phyloP scores from a whole-genome alignment of 2,888 invertebrate species.

The Tetranychus piercei region DNA sequence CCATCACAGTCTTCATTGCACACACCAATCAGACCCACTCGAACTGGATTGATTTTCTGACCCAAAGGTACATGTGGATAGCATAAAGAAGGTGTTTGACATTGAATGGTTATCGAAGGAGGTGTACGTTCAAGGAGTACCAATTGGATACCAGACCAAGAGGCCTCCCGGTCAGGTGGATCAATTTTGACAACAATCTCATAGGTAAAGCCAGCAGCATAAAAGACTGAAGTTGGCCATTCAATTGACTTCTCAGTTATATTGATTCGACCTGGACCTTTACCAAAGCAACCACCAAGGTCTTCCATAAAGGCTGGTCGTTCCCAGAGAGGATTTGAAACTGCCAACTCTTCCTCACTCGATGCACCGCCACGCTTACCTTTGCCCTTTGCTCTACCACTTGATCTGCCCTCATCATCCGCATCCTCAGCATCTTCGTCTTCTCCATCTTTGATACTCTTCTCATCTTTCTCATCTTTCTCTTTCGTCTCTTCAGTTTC shows the following conservation, averaged over 20 bases:
- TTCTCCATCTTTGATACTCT: background rate
- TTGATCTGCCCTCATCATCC: slow-evolving; percentile 16
- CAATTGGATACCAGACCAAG: slow-evolving; percentile 27
- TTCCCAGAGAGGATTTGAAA: slow-evolving; percentile 21
- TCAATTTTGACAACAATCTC: slow-evolving; percentile 27
- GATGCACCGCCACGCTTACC: slow-evolving; percentile 6
- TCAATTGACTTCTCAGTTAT: slow-evolving; percentile 24
- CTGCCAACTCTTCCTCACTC: slow-evolving; percentile 2
- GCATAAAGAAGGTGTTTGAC: slow-evolving; percentile 27
- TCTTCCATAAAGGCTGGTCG: slow-evolving; percentile 22
- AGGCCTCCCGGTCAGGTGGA: slow-evolving; percentile 27
- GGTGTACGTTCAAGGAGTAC: slow-evolving; percentile 27
- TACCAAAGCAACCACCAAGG: slow-evolving; percentile 28
- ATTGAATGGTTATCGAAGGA: slow-evolving; percentile 27
- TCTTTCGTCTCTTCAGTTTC: slow-evolving; percentile 16
- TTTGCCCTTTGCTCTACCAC: slow-evolving; percentile 19
- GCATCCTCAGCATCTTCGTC: slow-evolving; percentile 23
- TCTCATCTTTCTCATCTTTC: slow-evolving; percentile 20
- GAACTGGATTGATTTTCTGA: slow-evolving; percentile 28
- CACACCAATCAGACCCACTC: slow-evolving; percentile 27
- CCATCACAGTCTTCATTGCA: slow-evolving; percentile 28
- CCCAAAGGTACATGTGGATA: slow-evolving; percentile 28
- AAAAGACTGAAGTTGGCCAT: slow-evolving; percentile 27
- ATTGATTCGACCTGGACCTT: slow-evolving; percentile 28
- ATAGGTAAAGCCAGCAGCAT: slow-evolving; percentile 25